phyloP scores from a whole-genome alignment of 2,113 vertebrate genomes.

The Leucopsar rothschildi region DNA sequence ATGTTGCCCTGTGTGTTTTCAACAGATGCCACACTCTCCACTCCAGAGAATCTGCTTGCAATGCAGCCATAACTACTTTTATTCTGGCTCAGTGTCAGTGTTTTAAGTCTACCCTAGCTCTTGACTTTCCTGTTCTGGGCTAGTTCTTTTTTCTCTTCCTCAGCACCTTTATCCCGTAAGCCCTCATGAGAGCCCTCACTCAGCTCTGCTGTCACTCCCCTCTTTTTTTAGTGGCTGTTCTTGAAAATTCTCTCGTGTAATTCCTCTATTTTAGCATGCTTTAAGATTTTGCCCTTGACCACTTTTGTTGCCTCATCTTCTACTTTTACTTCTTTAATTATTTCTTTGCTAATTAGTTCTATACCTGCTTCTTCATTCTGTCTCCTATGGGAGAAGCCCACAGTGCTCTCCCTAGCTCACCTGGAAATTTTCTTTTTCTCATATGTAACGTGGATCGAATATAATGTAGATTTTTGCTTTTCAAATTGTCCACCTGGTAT shows the following conservation, averaged over 20 bases:
- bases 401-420: background rate
- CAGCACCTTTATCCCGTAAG: background rate
- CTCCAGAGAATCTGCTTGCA: background rate
- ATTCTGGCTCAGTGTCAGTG: background rate
- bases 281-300: background rate
- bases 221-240: background rate
- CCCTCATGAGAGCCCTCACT: background rate
- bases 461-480: background rate
- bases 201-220: background rate
- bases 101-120: background rate
- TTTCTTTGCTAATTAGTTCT: background rate
- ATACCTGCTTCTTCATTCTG: background rate
- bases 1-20: background rate
- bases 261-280: background rate
- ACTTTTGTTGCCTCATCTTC: background rate
- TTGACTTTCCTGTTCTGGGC: background rate
- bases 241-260: background rate
- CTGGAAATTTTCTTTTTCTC: background rate
- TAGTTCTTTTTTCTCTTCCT: background rate
- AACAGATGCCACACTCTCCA: background rate
- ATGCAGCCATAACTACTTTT: background rate
- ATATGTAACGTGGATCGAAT: background rate
- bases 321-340: background rate
- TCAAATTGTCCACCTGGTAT: background rate
- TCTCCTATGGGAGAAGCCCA: background rate